These are phyloP conservation scores for Phalacrocorax pelagicus DNA, from an alignment of 2,113 vertebrate genomes.

Conservation along the genomic window DNA sequence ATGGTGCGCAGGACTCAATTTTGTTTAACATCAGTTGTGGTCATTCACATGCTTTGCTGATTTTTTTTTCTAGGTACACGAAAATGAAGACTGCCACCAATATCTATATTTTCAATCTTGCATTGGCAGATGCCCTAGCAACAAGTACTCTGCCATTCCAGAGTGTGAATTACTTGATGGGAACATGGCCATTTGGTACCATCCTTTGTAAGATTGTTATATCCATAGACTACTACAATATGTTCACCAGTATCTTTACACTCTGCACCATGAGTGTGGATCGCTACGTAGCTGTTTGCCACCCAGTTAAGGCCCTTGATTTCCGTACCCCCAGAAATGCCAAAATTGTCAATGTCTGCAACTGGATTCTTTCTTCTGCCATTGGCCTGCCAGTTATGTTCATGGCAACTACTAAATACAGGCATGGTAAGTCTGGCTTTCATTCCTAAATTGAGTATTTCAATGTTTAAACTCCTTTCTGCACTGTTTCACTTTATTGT, in stretches of 20 bases:
- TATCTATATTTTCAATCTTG: conserved; percentile 99
- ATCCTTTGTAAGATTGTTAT: conserved; percentile 93
- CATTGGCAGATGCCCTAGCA: conserved; percentile 92
- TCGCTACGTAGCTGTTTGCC: conserved; percentile 96
- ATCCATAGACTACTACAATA: conserved; percentile 99
- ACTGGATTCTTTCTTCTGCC: conserved; percentile 97
- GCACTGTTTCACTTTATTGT: not conserved
- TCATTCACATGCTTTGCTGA: not conserved
- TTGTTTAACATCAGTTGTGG: not conserved
- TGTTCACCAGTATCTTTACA: conserved; percentile 99
- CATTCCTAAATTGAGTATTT: not conserved
- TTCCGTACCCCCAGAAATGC: conserved; percentile 96
- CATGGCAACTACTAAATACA: conserved; percentile 88
- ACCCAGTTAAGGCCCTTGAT: conserved; percentile 95
- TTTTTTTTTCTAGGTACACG: conserved; percentile 84
- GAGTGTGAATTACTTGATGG: conserved; percentile 97
- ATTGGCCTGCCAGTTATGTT: conserved; percentile 99
- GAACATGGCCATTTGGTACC: conserved; percentile 95
- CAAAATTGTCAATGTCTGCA: conserved; percentile 97
- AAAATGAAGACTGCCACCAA: conserved; percentile 99
- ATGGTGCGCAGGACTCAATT: not conserved
- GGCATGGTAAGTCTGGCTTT: conserved; percentile 73
- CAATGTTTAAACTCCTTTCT: not conserved
- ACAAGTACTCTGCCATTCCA: conserved; percentile 98
- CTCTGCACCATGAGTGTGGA: conserved; percentile 99